Percentiles rank a stretch among this genome's conserved stretches.
phyloP scores from a whole-genome alignment of 1,140 invertebrate species.

The Drosophila santomea region DNA sequence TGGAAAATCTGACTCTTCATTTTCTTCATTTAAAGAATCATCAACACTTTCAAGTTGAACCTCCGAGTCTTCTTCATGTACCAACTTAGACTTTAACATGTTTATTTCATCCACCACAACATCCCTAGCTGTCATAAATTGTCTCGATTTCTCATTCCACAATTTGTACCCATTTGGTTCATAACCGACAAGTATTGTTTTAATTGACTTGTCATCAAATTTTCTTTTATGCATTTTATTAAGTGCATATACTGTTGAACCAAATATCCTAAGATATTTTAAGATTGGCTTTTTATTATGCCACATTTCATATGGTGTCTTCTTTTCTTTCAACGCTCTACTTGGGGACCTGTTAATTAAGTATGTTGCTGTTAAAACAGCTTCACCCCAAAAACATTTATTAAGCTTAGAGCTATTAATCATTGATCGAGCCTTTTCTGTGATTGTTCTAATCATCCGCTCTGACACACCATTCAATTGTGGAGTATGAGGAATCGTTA shows the following conservation, averaged over 20 bases:
- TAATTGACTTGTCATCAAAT: slow-evolving; percentile 2
- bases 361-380: slow-evolving; percentile 10
- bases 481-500: slow-evolving; percentile 85
- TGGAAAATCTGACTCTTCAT: slow-evolving; percentile 24
- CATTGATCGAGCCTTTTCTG: slow-evolving; percentile 77
- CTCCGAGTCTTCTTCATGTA: slow-evolving; percentile 25
- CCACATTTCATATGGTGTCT: slow-evolving; percentile 2
- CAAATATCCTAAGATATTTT: slow-evolving; percentile 5
- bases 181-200: background rate
- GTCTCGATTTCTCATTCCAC: slow-evolving; percentile 45
- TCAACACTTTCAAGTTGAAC: slow-evolving; percentile 17
- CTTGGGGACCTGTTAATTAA: slow-evolving; percentile 5
- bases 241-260: background rate
- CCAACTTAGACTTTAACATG: slow-evolving; percentile 64
- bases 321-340: background rate
- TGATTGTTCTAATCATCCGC: slow-evolving; percentile 85
- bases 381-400: slow-evolving; percentile 37
- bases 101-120: slow-evolving; percentile 44
- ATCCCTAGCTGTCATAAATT: slow-evolving; percentile 63
- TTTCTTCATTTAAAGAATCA: slow-evolving; percentile 22
- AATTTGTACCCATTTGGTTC: slow-evolving; percentile 12
- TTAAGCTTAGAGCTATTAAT: slow-evolving; percentile 7
- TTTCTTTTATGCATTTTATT: slow-evolving; percentile 1
- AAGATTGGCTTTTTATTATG: slow-evolving; percentile 3
- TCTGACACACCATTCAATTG: slow-evolving; percentile 86